A percentile compares a stretch with the other conserved stretches of the same genome.
Evolutionary conservation across 2,797 vertebrate species (phyloP).

Genomic region (Xiphorhynchus erythropygius): DNA sequence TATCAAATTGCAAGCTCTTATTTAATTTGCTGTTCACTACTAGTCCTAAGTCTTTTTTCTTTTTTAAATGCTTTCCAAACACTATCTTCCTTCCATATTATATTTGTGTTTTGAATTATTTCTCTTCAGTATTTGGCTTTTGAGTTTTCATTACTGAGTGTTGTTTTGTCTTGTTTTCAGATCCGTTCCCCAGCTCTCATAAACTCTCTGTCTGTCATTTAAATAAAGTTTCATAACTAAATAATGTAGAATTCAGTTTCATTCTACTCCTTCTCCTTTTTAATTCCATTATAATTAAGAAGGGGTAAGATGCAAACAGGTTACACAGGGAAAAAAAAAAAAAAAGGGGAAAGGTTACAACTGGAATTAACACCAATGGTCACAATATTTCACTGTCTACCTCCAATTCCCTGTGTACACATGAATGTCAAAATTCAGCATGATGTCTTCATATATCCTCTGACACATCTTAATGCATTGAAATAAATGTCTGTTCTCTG

Average conservation of each 20-base stretch:
- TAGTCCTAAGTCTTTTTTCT: neutral
- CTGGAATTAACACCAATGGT: neutral
- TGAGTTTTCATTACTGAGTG: conserved; percentile 47
- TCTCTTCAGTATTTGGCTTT: conserved; percentile 38
- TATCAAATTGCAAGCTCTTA: conserved; percentile 57
- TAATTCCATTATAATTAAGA: neutral
- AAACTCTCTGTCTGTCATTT: conserved; percentile 4
- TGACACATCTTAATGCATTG: neutral
- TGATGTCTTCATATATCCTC: neutral
- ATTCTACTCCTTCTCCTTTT: neutral
- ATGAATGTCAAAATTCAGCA: neutral
- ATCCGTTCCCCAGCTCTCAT: neutral
- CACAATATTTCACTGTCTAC: neutral
- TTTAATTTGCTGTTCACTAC: conserved; percentile 69
- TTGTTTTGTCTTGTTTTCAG: conserved; percentile 63
- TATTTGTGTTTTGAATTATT: conserved; percentile 58
- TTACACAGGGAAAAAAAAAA: neutral
- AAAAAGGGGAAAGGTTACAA: conserved; percentile 8
- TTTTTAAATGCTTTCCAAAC: conserved; percentile 39
- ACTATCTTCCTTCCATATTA: conserved; percentile 17
- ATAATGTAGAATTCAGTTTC: conserved; percentile 55
- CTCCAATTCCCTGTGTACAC: neutral
- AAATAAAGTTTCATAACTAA: conserved; percentile 62
- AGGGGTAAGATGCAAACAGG: neutral
- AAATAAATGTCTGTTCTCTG: neutral